Percentiles rank a stretch among this genome's conserved stretches.
These are phyloP conservation scores for Ceyx margarethae DNA, from an alignment of 2,113 vertebrate genomes.

Conservation along the genomic window DNA sequence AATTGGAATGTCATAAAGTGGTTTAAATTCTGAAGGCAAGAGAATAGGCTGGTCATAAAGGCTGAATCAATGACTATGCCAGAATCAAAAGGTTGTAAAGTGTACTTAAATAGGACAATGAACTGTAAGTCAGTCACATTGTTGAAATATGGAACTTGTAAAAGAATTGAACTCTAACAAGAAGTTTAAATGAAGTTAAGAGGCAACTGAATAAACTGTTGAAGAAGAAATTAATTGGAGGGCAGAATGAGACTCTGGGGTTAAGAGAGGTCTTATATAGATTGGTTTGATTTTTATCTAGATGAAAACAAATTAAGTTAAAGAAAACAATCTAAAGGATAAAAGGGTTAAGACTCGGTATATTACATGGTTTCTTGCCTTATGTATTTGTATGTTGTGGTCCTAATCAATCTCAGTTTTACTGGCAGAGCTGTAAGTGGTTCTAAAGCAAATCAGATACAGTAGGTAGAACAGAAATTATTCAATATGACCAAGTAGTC, in stretches of 20 bases:
- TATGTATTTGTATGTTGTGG: background rate
- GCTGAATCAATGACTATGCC: background rate
- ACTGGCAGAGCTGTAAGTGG: constrained; percentile 24
- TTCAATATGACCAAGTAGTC: background rate
- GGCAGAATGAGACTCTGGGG: background rate
- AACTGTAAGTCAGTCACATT: background rate
- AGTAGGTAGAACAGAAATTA: constrained; percentile 28
- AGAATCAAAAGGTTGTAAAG: background rate
- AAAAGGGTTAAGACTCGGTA: constrained; percentile 6
- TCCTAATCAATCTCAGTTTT: constrained; percentile 49
- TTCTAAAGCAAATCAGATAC: constrained; percentile 53
- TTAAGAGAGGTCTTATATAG: constrained; percentile 15
- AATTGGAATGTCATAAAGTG: background rate
- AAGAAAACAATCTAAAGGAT: background rate
- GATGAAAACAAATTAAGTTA: constrained; percentile 38
- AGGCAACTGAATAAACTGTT: background rate
- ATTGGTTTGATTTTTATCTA: constrained; percentile 44
- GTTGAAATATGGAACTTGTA: background rate
- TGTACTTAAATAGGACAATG: background rate
- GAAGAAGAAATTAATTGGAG: constrained; percentile 9
- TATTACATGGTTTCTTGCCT: background rate
- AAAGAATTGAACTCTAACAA: background rate
- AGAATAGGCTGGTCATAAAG: background rate
- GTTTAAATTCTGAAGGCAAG: background rate
- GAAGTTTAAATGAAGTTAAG: constrained; percentile 2